Conservation (phyloP, 2,113 vertebrate genomes). For the Bos indicus region DNA sequence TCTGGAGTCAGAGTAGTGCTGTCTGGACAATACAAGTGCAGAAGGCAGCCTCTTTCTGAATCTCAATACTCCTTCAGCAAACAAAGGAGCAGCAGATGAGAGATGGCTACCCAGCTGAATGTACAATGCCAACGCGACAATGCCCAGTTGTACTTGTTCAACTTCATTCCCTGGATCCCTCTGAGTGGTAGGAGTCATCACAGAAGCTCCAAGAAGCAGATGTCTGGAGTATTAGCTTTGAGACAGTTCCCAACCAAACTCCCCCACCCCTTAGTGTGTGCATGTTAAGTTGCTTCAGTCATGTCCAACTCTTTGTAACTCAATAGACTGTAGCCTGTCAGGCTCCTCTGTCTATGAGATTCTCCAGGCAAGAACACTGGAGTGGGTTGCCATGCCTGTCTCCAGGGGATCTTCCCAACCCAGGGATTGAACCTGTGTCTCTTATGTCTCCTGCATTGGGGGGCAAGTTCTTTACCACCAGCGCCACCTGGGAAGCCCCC, state of each 20-base stretch:
- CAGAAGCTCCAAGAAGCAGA: background rate
- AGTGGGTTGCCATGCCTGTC: background rate
- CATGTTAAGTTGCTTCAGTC: background rate
- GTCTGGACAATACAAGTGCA: background rate
- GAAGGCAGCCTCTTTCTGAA: background rate
- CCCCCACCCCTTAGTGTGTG: background rate
- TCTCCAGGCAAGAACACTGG: background rate
- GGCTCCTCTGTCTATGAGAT: background rate
- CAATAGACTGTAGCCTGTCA: background rate
- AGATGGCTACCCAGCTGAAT: background rate
- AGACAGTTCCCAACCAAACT: background rate
- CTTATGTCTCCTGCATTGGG: background rate
- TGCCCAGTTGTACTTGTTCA: background rate
- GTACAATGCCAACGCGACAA: fast-evolving
- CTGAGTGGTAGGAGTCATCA: background rate
- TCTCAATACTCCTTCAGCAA: background rate
- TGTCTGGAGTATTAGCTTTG: background rate
- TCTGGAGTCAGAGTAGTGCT: background rate
- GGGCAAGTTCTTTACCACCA: background rate
- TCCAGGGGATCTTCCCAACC: background rate
- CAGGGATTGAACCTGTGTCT: background rate
- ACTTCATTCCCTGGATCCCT: background rate
- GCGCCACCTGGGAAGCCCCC: background rate
- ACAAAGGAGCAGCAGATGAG: background rate
- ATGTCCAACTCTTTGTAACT: background rate